Conservation (phyloP, 2,113 vertebrate species). For the Piprites chloris region DNA sequence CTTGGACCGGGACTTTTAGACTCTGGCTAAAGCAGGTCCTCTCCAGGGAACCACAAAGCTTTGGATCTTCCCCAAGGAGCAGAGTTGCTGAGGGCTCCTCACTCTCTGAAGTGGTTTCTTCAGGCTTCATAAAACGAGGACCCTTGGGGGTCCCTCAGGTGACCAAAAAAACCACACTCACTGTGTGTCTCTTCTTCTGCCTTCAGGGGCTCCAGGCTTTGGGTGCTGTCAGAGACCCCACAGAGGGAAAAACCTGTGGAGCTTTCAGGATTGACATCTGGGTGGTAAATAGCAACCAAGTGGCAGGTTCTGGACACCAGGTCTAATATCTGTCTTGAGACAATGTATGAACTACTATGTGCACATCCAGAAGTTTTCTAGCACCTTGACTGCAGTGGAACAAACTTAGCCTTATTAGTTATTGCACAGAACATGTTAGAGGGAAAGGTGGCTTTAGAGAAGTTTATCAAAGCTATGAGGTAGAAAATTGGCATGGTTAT, state of each 20-base stretch:
- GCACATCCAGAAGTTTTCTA: background rate
- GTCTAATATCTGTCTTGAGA: background rate
- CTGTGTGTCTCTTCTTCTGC: background rate
- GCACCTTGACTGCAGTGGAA: background rate
- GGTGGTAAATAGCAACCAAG: background rate
- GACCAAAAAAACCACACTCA: background rate
- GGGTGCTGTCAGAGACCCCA: background rate
- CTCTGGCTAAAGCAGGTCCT: background rate
- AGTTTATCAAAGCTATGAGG: background rate
- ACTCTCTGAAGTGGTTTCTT: background rate
- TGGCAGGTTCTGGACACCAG: background rate
- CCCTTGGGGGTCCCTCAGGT: background rate
- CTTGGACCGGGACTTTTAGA: background rate
- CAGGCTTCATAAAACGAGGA: background rate
- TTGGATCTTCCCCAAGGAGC: background rate
- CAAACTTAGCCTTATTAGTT: background rate
- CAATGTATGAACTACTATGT: background rate
- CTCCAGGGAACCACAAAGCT: background rate
- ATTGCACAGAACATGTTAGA: background rate
- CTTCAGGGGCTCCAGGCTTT: rapidly evolving
- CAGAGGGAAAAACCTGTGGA: background rate
- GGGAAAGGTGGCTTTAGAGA: background rate
- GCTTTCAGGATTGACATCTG: background rate
- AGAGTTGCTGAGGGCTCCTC: background rate
- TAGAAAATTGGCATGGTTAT: background rate